phyloP scores from a whole-genome alignment of 2,888 invertebrate genomes.

The Tubulanus polymorphus region DNA sequence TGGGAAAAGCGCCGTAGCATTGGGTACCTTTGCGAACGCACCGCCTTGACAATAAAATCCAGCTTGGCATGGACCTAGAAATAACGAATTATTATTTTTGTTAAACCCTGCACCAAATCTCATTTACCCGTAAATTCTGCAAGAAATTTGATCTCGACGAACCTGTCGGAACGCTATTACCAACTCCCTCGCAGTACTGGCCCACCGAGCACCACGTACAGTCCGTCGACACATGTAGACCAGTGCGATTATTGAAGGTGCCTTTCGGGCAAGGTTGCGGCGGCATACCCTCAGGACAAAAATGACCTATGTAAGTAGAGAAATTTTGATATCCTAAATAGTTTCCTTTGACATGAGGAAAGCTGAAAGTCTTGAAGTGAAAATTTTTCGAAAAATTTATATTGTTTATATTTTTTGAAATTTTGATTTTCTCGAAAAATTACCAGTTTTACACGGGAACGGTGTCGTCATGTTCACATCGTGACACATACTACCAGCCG shows the following conservation, averaged over 20 bases:
- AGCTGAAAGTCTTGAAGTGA: too few relatives aligned
- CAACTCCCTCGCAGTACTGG: conserved; percentile 43
- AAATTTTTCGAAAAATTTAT: too few relatives aligned
- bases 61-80: conserved; percentile 40
- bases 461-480: conserved; percentile 40
- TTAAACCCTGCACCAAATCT: too few relatives aligned
- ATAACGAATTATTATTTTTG: background rate
- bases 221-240: conserved; percentile 27
- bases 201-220: conserved; percentile 44
- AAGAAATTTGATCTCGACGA: too few relatives aligned
- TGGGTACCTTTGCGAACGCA: conserved; percentile 35
- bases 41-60: conserved; percentile 48
- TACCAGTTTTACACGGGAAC: conserved; percentile 40
- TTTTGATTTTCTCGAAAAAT: conserved; percentile 2
- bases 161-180: conserved; percentile 43
- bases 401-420: too few relatives aligned
- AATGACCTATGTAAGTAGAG: conserved; percentile 39
- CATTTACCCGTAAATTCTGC: too few relatives aligned
- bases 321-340: too few relatives aligned
- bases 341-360: too few relatives aligned
- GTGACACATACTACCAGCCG: conserved; percentile 41
- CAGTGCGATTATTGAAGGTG: conserved; percentile 44
- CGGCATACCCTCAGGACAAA: conserved; percentile 36
- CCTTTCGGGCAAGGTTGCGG: conserved; percentile 46
- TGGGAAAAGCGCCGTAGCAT: conserved; percentile 29